phyloP scores from a whole-genome alignment of 2,113 vertebrate species.

The Calyptommatus sinebrachiatus region DNA sequence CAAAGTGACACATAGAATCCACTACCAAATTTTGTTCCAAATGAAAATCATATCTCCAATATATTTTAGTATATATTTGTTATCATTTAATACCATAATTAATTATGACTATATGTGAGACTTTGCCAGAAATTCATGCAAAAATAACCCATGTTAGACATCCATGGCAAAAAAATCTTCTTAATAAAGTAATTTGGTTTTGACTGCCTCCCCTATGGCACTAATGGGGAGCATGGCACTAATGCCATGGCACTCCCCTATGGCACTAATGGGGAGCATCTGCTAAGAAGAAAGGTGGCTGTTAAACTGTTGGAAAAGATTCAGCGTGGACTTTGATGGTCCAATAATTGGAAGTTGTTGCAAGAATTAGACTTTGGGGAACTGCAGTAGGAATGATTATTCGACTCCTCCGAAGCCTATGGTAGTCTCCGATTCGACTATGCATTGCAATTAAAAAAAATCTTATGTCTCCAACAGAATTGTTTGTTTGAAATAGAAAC shows the following conservation, averaged over 20 bases:
- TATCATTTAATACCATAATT: too few species aligned
- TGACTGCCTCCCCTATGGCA: too few species aligned
- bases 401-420: too few species aligned
- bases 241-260: too few species aligned
- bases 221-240: too few species aligned
- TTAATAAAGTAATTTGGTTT: too few species aligned
- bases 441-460: conserved; percentile 4
- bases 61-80: neutral
- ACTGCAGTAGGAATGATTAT: neutral
- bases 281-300: neutral
- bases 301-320: neutral
- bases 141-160: too few species aligned
- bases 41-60: neutral
- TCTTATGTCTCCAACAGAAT: conserved; percentile 71
- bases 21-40: neutral
- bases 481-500: conserved; percentile 84
- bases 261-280: neutral
- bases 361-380: neutral
- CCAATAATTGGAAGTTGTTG: neutral
- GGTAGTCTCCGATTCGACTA: too few species aligned
- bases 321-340: neutral
- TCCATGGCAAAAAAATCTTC: too few species aligned
- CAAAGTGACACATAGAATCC: neutral
- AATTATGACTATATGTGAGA: too few species aligned
- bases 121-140: too few species aligned